These are phyloP conservation scores for Perizoma flavofasciatum DNA, from an alignment of 2,888 invertebrate species.

Conservation along the genomic window DNA sequence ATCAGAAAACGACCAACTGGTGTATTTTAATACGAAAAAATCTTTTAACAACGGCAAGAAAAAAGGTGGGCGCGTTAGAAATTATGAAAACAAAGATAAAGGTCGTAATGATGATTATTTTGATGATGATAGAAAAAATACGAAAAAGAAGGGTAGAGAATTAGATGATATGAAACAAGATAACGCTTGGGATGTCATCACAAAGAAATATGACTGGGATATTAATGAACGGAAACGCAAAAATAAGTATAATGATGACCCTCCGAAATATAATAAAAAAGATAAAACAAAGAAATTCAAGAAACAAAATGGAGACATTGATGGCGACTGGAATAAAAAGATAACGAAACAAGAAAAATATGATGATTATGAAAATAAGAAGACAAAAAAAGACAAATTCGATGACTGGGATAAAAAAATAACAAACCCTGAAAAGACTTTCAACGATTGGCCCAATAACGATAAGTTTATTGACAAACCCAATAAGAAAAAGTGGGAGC, in stretches of 20 bases:
- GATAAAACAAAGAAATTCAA: neutral
- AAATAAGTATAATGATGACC: neutral
- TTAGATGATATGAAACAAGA: constrained; percentile 16
- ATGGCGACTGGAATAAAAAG: constrained; percentile 6
- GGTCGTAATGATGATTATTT: neutral
- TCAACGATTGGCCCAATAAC: constrained; percentile 14
- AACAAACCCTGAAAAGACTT: neutral
- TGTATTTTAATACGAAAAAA: neutral
- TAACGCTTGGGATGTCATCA: constrained; percentile 26
- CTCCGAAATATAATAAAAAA: neutral
- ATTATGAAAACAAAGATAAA: neutral
- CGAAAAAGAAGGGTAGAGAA: constrained; percentile 16
- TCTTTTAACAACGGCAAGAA: neutral
- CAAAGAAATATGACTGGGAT: constrained; percentile 20
- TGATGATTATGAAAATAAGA: neutral
- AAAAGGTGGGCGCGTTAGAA: neutral
- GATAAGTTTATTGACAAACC: neutral
- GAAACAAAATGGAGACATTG: neutral
- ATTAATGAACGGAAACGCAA: neutral
- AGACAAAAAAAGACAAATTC: neutral
- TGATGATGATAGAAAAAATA: constrained; percentile 8
- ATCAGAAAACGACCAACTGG: neutral
- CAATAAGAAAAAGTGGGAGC: constrained; percentile 1
- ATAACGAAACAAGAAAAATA: neutral
- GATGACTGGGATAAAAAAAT: neutral